These are phyloP conservation scores for Minunthozetes semirufus DNA, from an alignment of 2,888 invertebrate species.

Conservation along the genomic window DNA sequence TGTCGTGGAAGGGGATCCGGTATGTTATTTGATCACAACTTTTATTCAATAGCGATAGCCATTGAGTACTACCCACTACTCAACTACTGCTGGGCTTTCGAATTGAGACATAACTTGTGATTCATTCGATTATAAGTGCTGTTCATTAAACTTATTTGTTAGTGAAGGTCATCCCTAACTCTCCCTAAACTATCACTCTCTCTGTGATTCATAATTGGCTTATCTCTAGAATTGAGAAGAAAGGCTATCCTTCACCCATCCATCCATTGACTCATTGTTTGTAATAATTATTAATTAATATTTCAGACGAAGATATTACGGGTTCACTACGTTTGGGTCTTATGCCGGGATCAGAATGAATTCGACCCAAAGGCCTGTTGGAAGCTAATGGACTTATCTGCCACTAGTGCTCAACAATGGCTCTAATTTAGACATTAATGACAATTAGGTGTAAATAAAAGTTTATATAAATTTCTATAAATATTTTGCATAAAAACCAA, in stretches of 20 bases:
- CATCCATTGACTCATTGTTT: too few species aligned
- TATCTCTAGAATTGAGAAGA: too few species aligned
- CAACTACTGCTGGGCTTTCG: too few species aligned
- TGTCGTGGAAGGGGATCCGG: slow-evolving; percentile 86
- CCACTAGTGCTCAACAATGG: slow-evolving; percentile 41
- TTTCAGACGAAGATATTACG: slow-evolving; percentile 76
- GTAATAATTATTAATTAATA: slow-evolving; percentile 19
- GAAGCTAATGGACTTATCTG: slow-evolving; percentile 70
- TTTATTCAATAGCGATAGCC: too few species aligned
- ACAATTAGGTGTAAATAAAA: slow-evolving; percentile 23
- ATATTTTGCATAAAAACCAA: slow-evolving; percentile 1
- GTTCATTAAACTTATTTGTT: too few species aligned
- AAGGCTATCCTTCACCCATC: too few species aligned
- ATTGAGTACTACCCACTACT: too few species aligned
- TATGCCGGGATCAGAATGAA: slow-evolving; percentile 90
- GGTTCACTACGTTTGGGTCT: slow-evolving; percentile 93
- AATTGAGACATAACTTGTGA: too few species aligned
- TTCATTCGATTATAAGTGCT: too few species aligned
- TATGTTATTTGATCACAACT: slow-evolving; percentile 49
- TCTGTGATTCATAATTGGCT: too few species aligned
- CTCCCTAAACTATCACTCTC: too few species aligned
- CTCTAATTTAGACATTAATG: slow-evolving; percentile 17
- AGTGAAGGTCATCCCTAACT: too few species aligned
- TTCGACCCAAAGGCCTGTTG: slow-evolving; percentile 91
- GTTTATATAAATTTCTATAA: slow-evolving; percentile 9